Base-by-base conservation (phyloP, 2,888 invertebrate species). In the Unio pictorum region DNA sequence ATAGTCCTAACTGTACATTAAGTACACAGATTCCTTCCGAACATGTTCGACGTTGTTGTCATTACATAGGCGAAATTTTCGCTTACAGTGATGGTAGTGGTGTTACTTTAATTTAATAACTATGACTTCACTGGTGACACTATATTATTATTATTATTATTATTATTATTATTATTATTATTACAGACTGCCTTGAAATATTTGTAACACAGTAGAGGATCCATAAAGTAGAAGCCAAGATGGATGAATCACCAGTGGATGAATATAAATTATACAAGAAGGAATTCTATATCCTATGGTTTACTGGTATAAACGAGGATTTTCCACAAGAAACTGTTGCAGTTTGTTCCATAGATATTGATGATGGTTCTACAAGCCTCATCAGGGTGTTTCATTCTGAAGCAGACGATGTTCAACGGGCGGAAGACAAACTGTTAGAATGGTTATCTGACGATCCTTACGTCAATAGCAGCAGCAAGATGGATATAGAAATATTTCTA, bases 271-370 rank as follows among this genome's bases (percentile, higher is more conserved):
- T 71, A 11, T 74, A 67, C 65, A 67, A 64, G 63, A 62, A 67
- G 20, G 74, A 74, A 60, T 74, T 74, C 56, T 74, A 74, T 57
- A 71, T 71, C n/a, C 59, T 74, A 20, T 74, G 74, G 74, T 55
- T 61, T 30, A 61, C 67, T 20, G 74, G 74, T 6, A 72, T 69
- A 26, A 54, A 63, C 64, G 67, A 69, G 4, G 57, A 74, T 15
- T 61, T 67, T 30, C 66, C 62, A 28, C 66, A 61, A 28, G 74
- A 70, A 66, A 66, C 67, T 1, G 74, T 69, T 20, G 54, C 67
- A 1, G 71, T 74, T 45, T 74, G 74, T 55, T 56, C 28, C 17
- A 61, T 66, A 5, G 64, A 61, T 28, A 23, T 69, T 18, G 68
- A 71, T 34, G 74, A 66, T n/a, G 74, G 74, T 4, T 58, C 65